Evolutionary conservation across 2,113 vertebrate species (phyloP), one percentile per base, ranked within the genome.

Genomic region (Eulemur macaco): DNA sequence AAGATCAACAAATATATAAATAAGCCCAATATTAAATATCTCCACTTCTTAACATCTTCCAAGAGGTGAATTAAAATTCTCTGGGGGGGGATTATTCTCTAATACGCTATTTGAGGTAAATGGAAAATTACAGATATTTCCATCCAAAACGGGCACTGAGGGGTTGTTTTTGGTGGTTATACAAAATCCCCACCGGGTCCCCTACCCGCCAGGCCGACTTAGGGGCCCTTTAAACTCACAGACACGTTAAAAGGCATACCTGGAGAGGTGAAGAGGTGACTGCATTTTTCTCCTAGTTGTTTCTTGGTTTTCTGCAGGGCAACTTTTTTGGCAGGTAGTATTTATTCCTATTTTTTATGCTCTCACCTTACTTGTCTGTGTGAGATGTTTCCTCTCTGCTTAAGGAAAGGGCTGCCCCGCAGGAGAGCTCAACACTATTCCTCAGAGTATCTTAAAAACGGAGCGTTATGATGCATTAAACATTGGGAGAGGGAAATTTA

Each of bases 121-220:
- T 91, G 97, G 97, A 97, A 98, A 98, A 97, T 92, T 95, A 89
- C 58, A 94, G 88, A 37, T 60, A 94, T 98, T 98, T 97, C 93
- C 69, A 69, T 93, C 96, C 47, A 76, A 92, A 86, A 92, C 12
- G 81, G 91, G 64, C n/a, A 14, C 74, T 9, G 34, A 27, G 94
- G 56, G 58, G 78, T 37, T 77, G 42, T 68, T 96, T 80, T 87
- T 71, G 90, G 42, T 66, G 94, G 60, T 60, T 93, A 15, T 64
- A n/a, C 82, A 69, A 42, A 96, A 50, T 39, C 66, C 80, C 21
- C 77, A 77, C 50, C 78, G 91, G 88, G 88, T 89, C 90, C 83
- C 89, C 39, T 81, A 31, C 37, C 74, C 1, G 31, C 52, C 47
- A 27, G 37, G 4, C 2, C 37, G 21, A 37, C 7, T 47, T 21